Evolutionary conservation across 2,888 invertebrate species (phyloP).

Genomic region (Lumbricus terrestris): DNA sequence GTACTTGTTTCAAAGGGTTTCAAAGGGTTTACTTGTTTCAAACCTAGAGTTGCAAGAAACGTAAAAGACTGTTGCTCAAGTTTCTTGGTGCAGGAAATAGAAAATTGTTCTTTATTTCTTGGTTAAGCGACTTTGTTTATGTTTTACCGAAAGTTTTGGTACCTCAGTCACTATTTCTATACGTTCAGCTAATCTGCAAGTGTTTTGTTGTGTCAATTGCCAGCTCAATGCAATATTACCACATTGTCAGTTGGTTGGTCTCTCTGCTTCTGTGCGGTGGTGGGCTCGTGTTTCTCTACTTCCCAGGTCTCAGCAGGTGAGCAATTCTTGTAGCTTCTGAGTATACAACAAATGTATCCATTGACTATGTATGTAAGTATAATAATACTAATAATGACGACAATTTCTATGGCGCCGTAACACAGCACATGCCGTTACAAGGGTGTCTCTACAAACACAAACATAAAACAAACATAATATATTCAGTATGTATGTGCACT

Average conservation of each 20-base stretch:
- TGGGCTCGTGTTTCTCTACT: conserved; percentile 13
- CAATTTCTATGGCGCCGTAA: no score
- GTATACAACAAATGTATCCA: background rate
- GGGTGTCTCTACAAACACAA: no score
- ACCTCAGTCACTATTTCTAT: background rate
- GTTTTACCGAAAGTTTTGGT: background rate
- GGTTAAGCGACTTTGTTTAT: background rate
- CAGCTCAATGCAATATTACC: background rate
- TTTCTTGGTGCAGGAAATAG: background rate
- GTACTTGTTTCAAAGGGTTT: no score
- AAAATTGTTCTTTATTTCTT: background rate
- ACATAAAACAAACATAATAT: no score
- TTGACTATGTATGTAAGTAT: background rate
- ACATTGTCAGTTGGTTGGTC: background rate
- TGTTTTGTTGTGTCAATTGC: background rate
- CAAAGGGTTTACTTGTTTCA: background rate
- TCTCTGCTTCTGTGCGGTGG: background rate
- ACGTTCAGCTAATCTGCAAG: background rate
- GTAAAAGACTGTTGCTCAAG: background rate
- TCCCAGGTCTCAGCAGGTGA: conserved; percentile 14
- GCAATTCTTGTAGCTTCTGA: background rate
- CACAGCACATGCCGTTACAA: no score
- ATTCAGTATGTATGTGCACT: no score
- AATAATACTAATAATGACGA: no score
- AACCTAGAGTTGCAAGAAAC: background rate